Evolutionary conservation across 2,113 vertebrate species (phyloP).

Genomic region (Hoplias malabaricus): DNA sequence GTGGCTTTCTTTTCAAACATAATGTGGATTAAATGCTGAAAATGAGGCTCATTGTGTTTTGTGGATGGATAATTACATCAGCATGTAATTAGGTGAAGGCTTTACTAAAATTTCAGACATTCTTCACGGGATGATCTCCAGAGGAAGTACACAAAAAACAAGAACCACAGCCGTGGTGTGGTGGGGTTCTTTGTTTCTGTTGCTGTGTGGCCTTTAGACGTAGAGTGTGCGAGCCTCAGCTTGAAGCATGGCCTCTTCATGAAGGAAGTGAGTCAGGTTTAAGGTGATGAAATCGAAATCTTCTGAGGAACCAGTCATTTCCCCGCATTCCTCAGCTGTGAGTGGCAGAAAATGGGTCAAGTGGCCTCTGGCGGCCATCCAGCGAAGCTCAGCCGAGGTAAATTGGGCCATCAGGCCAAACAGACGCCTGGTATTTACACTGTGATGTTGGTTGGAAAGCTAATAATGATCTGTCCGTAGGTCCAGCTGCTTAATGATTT

Average conservation of each 20-base stretch:
- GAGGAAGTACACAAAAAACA: no score
- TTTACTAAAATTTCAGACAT: slow-evolving; percentile 9
- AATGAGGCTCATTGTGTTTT: not conserved
- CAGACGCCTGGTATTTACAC: not conserved
- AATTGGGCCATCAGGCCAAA: slow-evolving; percentile 55
- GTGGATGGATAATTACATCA: not conserved
- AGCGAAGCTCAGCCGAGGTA: slow-evolving; percentile 40
- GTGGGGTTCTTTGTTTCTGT: not conserved
- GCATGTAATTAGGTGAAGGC: not conserved
- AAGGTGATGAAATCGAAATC: not conserved
- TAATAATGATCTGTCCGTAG: not conserved
- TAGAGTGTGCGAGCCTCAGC: no score
- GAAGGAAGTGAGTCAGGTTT: slow-evolving; percentile 4
- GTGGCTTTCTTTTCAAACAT: not conserved
- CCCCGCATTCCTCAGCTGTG: slow-evolving; percentile 52
- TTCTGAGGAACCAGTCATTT: slow-evolving; percentile 31
- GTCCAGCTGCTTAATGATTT: not conserved
- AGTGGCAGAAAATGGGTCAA: slow-evolving; percentile 65
- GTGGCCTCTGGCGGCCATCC: slow-evolving; percentile 51
- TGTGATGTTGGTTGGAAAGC: not conserved
- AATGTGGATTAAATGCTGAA: not conserved
- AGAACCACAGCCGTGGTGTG: no score
- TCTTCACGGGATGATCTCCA: not conserved
- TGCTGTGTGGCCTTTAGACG: not conserved
- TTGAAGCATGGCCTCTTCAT: not conserved